phyloP scores from a whole-genome alignment of 2,888 invertebrate genomes.

The Ceriagrion tenellum region DNA sequence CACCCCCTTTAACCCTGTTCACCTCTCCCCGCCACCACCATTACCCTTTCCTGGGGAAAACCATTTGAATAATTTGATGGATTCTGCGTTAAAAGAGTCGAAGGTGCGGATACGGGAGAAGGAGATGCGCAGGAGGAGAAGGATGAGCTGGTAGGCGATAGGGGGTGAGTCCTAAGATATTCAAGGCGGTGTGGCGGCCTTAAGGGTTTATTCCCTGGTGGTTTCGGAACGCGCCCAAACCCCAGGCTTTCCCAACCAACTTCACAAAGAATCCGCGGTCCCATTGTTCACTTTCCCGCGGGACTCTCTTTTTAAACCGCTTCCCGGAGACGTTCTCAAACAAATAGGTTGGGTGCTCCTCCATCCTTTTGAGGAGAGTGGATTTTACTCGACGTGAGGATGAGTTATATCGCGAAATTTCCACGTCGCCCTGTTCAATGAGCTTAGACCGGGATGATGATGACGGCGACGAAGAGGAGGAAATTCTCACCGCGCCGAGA shows the following conservation, averaged over 20 bases:
- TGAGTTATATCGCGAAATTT: conserved; percentile 24
- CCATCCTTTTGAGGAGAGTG: neutral
- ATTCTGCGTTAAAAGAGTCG: conserved; percentile 14
- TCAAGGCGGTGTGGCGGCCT: no score
- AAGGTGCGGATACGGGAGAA: neutral
- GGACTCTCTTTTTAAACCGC: neutral
- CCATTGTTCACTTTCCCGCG: conserved; percentile 1
- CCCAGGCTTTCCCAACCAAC: neutral
- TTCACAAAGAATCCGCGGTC: neutral
- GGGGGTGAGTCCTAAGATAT: no score
- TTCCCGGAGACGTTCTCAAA: neutral
- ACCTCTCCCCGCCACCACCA: no score
- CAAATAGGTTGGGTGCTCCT: neutral
- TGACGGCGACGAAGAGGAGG: neutral
- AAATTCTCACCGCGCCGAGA: neutral
- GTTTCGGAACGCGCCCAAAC: neutral
- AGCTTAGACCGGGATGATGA: neutral
- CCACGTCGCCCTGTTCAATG: neutral
- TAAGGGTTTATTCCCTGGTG: neutral
- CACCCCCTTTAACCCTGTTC: no score
- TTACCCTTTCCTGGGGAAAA: neutral
- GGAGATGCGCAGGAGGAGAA: neutral
- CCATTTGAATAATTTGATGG: conserved; percentile 63
- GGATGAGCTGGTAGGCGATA: neutral
- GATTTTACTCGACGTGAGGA: neutral